A percentile compares a stretch with the other conserved stretches of the same genome.
Conservation (phyloP, 1,140 invertebrate species). For the Trichonephila clavata region DNA sequence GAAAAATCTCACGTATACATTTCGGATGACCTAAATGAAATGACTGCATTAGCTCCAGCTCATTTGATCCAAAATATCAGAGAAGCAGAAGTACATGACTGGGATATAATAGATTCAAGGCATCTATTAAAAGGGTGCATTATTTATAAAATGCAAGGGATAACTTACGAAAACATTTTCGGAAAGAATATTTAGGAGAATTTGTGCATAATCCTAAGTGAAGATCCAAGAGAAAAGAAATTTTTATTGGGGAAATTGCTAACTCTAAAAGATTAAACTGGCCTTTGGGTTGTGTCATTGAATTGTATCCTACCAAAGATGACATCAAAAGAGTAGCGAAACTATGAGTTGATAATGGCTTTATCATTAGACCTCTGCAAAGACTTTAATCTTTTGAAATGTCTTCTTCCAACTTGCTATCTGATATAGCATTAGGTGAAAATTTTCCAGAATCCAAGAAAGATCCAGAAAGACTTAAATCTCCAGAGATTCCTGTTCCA, state of each 20-base stretch:
- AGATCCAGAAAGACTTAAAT: too few relatives aligned
- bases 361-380: not conserved
- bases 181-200: not conserved
- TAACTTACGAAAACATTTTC: not conserved
- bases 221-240: not conserved
- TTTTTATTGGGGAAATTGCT: not conserved
- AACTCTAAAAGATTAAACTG: not conserved
- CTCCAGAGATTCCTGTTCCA: not conserved
- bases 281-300: too few relatives aligned
- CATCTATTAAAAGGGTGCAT: not conserved
- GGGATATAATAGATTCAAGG: not conserved
- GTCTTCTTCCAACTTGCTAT: not conserved
- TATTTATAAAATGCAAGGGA: not conserved
- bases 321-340: not conserved
- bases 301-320: too few relatives aligned
- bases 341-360: not conserved
- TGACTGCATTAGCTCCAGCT: not conserved
- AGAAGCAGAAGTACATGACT: not conserved
- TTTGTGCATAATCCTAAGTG: not conserved
- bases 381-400: not conserved
- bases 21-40: slow-evolving; percentile 24
- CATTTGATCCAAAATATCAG: slow-evolving; percentile 11
- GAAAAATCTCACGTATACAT: not conserved
- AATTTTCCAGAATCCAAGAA: not conserved
- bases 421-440: too few relatives aligned